phyloP scores from a whole-genome alignment of 2,888 invertebrate genomes.

The Tachina lurida region DNA sequence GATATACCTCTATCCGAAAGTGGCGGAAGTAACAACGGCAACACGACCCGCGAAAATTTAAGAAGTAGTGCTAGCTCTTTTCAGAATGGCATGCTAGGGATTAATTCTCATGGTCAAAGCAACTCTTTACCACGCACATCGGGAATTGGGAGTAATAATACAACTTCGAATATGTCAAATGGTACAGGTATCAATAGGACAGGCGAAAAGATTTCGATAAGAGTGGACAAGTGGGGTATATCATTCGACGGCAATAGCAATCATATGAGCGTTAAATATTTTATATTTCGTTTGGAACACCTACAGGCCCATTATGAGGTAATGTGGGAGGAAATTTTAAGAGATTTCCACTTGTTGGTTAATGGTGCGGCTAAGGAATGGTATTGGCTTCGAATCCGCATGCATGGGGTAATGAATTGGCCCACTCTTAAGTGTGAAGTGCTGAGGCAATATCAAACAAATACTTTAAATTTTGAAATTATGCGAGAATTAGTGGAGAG shows the following conservation, averaged over 20 bases:
- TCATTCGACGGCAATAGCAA: too few relatives aligned
- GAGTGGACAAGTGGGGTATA: neutral
- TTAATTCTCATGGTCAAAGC: too few relatives aligned
- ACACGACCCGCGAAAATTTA: too few relatives aligned
- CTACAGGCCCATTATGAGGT: constrained; percentile 14
- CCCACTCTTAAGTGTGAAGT: neutral
- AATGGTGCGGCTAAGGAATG: neutral
- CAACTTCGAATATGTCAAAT: too few relatives aligned
- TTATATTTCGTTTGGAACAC: constrained; percentile 9
- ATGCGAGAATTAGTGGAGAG: constrained; percentile 2
- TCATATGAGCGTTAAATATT: neutral
- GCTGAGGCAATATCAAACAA: neutral
- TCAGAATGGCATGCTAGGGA: too few relatives aligned
- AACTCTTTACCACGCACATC: too few relatives aligned
- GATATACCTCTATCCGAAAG: too few relatives aligned
- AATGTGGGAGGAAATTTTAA: neutral
- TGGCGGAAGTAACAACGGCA: too few relatives aligned
- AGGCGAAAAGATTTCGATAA: neutral
- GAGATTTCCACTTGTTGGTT: constrained; percentile 22
- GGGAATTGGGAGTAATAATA: too few relatives aligned
- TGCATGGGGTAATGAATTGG: neutral
- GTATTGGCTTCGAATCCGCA: neutral
- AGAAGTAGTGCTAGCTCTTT: too few relatives aligned
- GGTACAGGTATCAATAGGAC: neutral
- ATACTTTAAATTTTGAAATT: neutral